Base-by-base conservation (phyloP, 2,113 vertebrate genomes). In the Vulpes lagopus region DNA sequence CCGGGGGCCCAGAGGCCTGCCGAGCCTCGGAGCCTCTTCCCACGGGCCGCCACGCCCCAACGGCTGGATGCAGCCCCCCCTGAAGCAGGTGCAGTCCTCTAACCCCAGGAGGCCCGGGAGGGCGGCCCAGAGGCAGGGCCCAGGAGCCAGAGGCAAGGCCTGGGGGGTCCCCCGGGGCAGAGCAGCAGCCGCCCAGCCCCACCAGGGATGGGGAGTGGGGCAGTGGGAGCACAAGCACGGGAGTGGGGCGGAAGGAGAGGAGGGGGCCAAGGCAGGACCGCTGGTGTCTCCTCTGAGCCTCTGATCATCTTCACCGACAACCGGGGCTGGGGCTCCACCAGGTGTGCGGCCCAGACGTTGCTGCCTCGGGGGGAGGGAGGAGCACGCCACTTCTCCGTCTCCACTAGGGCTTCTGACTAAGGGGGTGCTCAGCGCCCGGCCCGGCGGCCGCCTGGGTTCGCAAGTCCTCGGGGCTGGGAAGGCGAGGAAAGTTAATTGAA, bases 331-430 rank as follows among this genome's bases (percentile, higher is more conserved):
- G 93, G 20, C 22, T 1, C 2, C 5, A 91, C 91, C 95, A 94
- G 91, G 25, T 53, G 64, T 90, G 89, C 0, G 8, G 93, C 38
- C 27, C 78, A 91, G 83, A 86, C 65, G 38, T 38, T 85, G 95
- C 35, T n/a, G 82, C 96, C 90, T 79, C 11, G 4, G 51, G 84
- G 95, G 60, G 79, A 94, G 60, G 95, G 97, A 86, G 91, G 93
- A 60, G 35, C 30, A 0, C 0, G 2, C 15, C 3, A 2, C 78
- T 53, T 32, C 92, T 67, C 25, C 32, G 30, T 87, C 97, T 91
- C 89, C 96, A 65, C 59, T 79, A 16, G 0, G 73, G 74, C 67
- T 30, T 95, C 95, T 98, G 97, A 98, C 96, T 96, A 96, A 98
- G 71, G 86, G 73, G 74, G 25, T 78, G 73, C 93, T 97, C 96